A percentile compares a stretch with the other conserved stretches of the same genome.
These are phyloP conservation scores for Seira sanloemensis DNA, from an alignment of 2,888 invertebrate species.

Conservation along the genomic window DNA sequence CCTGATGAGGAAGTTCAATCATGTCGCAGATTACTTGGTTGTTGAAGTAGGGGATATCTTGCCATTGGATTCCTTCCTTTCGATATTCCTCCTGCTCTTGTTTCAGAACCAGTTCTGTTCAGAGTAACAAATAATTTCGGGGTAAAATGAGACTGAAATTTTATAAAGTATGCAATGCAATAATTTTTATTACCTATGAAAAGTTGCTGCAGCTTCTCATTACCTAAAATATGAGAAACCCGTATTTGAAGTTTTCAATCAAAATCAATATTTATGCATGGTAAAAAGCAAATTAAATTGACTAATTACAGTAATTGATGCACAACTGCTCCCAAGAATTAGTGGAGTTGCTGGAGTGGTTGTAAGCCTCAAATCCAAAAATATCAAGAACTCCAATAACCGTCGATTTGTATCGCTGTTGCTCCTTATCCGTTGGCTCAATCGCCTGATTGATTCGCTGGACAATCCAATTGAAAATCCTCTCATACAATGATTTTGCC, in stretches of 20 bases:
- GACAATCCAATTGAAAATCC: slow-evolving; percentile 82
- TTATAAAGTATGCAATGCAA: neutral
- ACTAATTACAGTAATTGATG: slow-evolving; percentile 93
- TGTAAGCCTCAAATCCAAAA: slow-evolving; percentile 99
- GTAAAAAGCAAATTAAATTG: no score
- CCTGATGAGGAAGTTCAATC: slow-evolving; percentile 94
- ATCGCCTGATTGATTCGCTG: slow-evolving; percentile 92
- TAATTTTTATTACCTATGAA: slow-evolving; percentile 94
- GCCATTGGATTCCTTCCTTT: slow-evolving; percentile 96
- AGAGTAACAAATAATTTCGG: slow-evolving; percentile 10
- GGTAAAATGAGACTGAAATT: neutral
- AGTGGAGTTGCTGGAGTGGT: no score
- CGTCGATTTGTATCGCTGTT: slow-evolving; percentile 81
- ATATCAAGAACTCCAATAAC: slow-evolving; percentile 97
- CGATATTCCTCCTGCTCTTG: slow-evolving; percentile 99
- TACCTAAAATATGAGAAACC: slow-evolving; percentile 78
- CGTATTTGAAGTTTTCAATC: slow-evolving; percentile 90
- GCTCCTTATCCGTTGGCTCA: slow-evolving; percentile 77
- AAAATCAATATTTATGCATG: slow-evolving; percentile 44
- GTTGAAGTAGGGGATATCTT: slow-evolving; percentile 96
- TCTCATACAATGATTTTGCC: slow-evolving; percentile 81
- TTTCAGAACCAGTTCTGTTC: slow-evolving; percentile 93
- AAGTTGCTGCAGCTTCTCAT: slow-evolving; percentile 97
- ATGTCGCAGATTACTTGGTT: slow-evolving; percentile 97
- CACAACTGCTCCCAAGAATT: slow-evolving; percentile 99